Conservation (phyloP, 2,113 vertebrate species). For the Rhea pennata region DNA sequence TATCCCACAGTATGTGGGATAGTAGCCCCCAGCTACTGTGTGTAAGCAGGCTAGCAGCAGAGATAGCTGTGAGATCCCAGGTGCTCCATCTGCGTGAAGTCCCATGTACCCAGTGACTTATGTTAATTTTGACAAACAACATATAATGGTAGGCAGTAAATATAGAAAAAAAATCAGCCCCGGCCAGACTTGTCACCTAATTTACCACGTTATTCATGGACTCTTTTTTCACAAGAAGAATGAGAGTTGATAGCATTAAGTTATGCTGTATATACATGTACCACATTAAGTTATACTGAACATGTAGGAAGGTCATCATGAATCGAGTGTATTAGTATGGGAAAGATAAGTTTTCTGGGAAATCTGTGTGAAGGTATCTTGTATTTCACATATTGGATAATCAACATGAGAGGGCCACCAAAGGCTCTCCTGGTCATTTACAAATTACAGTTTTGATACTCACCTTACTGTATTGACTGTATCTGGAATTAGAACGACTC, state of each 20-base stretch:
- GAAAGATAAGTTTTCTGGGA: background rate
- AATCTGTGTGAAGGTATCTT: background rate
- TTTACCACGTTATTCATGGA: background rate
- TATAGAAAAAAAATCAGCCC: background rate
- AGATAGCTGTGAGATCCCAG: background rate
- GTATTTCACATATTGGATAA: background rate
- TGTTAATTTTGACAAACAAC: background rate
- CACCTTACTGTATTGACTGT: background rate
- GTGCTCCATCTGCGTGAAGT: background rate
- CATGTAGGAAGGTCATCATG: background rate
- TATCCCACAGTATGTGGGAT: background rate
- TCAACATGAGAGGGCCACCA: background rate
- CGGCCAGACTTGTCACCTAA: background rate
- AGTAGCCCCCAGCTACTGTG: background rate
- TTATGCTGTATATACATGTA: background rate
- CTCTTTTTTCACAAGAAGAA: background rate
- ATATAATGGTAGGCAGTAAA: fast-evolving
- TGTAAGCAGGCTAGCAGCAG: background rate
- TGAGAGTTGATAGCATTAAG: background rate
- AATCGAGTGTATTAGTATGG: background rate
- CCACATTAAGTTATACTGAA: background rate
- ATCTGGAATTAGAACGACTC: background rate
- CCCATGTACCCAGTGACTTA: background rate
- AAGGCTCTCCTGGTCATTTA: background rate
- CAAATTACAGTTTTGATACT: background rate